Evolutionary conservation across 2,888 invertebrate species (phyloP).

Genomic region (Caenorhabditis angaria): DNA sequence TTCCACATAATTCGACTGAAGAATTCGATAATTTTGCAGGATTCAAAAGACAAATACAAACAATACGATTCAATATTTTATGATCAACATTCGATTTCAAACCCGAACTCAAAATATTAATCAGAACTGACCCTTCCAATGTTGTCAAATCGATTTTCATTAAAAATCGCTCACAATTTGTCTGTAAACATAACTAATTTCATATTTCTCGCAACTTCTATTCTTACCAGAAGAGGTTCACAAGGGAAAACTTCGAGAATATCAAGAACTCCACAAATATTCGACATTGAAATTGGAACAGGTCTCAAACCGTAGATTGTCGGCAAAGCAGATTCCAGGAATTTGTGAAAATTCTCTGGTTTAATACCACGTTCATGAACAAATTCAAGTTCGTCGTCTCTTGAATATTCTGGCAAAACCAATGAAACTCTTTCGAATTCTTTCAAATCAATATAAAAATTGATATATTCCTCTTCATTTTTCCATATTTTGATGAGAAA

Average conservation of each 20-base stretch:
- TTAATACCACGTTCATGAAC: not conserved
- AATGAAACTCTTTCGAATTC: not conserved
- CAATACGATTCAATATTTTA: conserved; percentile 25
- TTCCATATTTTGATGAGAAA: not conserved
- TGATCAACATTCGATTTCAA: conserved; percentile 34
- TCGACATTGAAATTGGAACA: conserved; percentile 26
- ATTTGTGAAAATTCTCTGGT: conserved; percentile 29
- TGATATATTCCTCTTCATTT: not conserved
- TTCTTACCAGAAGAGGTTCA: conserved; percentile 25
- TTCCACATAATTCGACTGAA: conserved; percentile 26
- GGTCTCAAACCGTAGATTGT: conserved; percentile 36
- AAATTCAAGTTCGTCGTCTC: not conserved
- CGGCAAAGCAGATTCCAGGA: conserved; percentile 29
- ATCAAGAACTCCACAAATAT: conserved; percentile 22
- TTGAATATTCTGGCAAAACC: not conserved
- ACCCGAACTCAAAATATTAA: conserved; percentile 19
- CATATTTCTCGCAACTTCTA: not conserved
- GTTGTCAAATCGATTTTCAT: conserved; percentile 20
- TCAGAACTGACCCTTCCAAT: conserved; percentile 10
- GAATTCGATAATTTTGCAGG: conserved; percentile 20
- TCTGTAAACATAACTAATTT: conserved; percentile 6
- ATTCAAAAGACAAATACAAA: conserved; percentile 35
- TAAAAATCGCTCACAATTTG: conserved; percentile 33
- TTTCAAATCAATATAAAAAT: not conserved
- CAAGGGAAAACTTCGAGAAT: conserved; percentile 15